Evolutionary conservation across 2,888 invertebrate species (phyloP).

Genomic region (Chymomyza fuscimana): DNA sequence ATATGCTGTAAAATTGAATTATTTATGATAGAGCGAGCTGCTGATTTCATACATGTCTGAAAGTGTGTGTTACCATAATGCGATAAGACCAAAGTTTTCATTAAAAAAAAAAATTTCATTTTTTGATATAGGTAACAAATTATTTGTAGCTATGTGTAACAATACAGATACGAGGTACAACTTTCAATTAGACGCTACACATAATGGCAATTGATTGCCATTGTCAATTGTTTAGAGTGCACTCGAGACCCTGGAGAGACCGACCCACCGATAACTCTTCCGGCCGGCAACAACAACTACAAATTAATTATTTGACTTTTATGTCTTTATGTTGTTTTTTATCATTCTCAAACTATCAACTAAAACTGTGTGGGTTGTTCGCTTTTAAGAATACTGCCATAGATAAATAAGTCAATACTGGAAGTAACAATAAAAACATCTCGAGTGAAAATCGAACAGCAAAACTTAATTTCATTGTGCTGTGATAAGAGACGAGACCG

Average conservation of each 20-base stretch:
- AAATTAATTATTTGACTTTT: conserved; percentile 58
- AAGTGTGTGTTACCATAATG: not conserved
- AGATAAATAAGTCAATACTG: conserved; percentile 17
- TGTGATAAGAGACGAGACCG: not conserved
- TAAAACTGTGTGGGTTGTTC: not conserved
- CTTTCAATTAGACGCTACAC: conserved; percentile 61
- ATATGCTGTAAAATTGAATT: conserved; percentile 63
- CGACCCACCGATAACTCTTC: conserved; percentile 8
- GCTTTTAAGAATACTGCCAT: not conserved
- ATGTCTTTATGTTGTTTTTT: not conserved
- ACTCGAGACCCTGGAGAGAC: not conserved
- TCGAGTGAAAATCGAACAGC: conserved; percentile 32
- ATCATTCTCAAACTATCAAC: not conserved
- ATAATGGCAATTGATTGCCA: conserved; percentile 71
- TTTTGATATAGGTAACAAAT: conserved; percentile 2
- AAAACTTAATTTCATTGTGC: conserved; percentile 60
- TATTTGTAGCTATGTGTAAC: not conserved
- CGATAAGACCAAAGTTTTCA: conserved; percentile 10
- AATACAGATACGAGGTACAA: conserved; percentile 38
- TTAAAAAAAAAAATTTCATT: conserved; percentile 10
- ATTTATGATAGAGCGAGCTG: conserved; percentile 58
- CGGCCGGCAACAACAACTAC: conserved; percentile 35
- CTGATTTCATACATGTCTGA: conserved; percentile 17
- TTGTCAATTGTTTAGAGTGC: conserved; percentile 48
- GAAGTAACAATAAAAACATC: not conserved